phyloP scores from a whole-genome alignment of 2,797 vertebrate species.

The Sebastes baramenuke region DNA sequence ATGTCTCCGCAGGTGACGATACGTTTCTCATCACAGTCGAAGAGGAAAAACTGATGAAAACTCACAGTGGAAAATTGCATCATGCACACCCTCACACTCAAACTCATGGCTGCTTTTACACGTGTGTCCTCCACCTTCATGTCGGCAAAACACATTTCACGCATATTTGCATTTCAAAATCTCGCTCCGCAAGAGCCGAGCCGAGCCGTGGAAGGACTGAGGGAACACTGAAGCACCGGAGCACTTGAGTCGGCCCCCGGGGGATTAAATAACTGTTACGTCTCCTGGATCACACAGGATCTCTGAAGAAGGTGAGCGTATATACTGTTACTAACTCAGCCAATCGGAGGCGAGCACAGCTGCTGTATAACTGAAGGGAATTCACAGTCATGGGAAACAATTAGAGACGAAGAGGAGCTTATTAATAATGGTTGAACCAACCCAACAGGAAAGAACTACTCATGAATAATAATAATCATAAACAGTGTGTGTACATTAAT shows the following conservation, averaged over 20 bases:
- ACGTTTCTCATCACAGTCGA: neutral
- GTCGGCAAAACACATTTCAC: neutral
- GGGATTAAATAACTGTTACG: neutral
- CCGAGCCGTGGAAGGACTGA: neutral
- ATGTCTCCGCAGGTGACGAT: neutral
- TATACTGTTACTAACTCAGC: neutral
- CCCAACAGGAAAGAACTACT: neutral
- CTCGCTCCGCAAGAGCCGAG: neutral
- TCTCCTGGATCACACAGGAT: neutral
- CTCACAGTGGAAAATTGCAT: neutral
- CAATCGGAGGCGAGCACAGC: neutral
- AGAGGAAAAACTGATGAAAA: neutral
- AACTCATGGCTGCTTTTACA: neutral
- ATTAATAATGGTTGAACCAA: neutral
- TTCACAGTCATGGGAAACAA: neutral
- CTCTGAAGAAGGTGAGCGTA: too few species aligned
- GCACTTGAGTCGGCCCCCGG: neutral
- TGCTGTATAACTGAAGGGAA: neutral
- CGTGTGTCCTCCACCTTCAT: neutral
- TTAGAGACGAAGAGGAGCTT: neutral
- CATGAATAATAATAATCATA: conserved; percentile 7
- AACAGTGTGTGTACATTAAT: neutral
- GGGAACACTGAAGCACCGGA: neutral
- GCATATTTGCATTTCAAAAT: neutral
- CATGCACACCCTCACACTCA: neutral